Evolutionary conservation across 2,113 vertebrate genomes (phyloP).

Genomic region (Nansenia antarctica): DNA sequence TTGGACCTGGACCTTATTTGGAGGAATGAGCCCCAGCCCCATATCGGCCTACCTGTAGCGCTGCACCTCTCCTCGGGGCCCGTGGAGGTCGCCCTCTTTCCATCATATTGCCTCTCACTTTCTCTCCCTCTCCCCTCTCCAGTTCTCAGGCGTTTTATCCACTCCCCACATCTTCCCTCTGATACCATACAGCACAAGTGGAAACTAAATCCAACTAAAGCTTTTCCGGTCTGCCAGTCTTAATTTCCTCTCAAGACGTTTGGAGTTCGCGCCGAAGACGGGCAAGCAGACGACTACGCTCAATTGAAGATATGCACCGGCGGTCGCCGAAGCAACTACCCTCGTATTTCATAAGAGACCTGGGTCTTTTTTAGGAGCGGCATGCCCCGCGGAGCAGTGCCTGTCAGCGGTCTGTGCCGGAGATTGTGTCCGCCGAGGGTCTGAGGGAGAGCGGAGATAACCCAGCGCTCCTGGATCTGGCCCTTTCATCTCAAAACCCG

Average conservation of each 20-base stretch:
- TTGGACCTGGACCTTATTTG: background rate
- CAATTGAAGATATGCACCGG: constrained; percentile 4
- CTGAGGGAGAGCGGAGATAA: constrained; percentile 30
- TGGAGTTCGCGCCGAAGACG: constrained; percentile 32
- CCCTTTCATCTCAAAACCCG: constrained; percentile 16
- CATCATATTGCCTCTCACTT: constrained; percentile 1
- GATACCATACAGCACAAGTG: constrained; percentile 25
- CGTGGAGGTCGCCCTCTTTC: constrained; percentile 55
- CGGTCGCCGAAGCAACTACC: constrained; percentile 1
- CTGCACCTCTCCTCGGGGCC: constrained; percentile 48
- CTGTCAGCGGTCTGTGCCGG: constrained; percentile 10
- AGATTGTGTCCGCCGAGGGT: constrained; percentile 15
- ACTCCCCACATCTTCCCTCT: constrained; percentile 41
- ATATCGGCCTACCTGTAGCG: background rate
- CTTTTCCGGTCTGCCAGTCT: constrained; percentile 80
- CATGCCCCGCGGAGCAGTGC: constrained; percentile 7
- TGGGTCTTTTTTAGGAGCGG: constrained; percentile 31
- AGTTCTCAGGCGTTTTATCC: constrained; percentile 20
- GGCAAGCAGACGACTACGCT: constrained; percentile 5
- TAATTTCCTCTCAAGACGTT: constrained; percentile 72
- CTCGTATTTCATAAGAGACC: background rate
- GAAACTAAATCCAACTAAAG: constrained; percentile 55
- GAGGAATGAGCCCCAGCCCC: background rate
- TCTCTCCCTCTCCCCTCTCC: background rate
- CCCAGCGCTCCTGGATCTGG: too few species aligned